Base-by-base conservation (phyloP, 2,888 invertebrate genomes). In the Drosophila quinaria region DNA sequence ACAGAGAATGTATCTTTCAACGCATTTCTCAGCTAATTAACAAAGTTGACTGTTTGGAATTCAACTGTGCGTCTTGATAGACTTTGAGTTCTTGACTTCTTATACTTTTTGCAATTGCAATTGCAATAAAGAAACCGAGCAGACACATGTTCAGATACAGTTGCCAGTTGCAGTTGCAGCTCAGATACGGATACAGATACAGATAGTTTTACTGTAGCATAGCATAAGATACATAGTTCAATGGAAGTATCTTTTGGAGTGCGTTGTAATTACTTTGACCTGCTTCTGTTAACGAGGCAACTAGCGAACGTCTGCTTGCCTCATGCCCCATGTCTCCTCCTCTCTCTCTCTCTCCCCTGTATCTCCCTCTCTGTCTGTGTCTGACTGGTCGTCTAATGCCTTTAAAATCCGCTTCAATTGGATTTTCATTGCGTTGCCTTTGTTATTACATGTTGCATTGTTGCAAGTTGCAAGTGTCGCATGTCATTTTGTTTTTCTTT, bases 261-360 rank as follows among this genome's bases (percentile, higher is more conserved):
- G 54, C 39, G 67, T 64, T 83, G 76, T 89, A 89, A 89, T 89
- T 89, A 88, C 90, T 88, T 88, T 89, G 90, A 88, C 89, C 89
- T 74, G 83, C 74, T 89, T 89, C 76, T 71, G 80, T 75, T 71
- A 68, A 72, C 67, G 64, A 70, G 58, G 19, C 54, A 59, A 47
- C 39, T 19, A 29, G 33, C 56, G 60, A 55, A 55, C 33, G 56
- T 59, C 58, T 47, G 22, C 56, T 37, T 56, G 54, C 54, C 62
- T 25, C 51, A 51, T 44, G 22, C 22, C 54, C 54, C 63, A 33
- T 22, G 33, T 50, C 42, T 33, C 25, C 15, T 47, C 13, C 9
- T 4, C 25, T 15, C n/a, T 15, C 8, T 4, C 19, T 3, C 35
- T 8, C 49, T 4, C n/a, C 5, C 35, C 22, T 4, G 4, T 25